These are phyloP conservation scores for Aptenodytes forsteri DNA, from an alignment of 2,113 vertebrate species.

Conservation along the genomic window DNA sequence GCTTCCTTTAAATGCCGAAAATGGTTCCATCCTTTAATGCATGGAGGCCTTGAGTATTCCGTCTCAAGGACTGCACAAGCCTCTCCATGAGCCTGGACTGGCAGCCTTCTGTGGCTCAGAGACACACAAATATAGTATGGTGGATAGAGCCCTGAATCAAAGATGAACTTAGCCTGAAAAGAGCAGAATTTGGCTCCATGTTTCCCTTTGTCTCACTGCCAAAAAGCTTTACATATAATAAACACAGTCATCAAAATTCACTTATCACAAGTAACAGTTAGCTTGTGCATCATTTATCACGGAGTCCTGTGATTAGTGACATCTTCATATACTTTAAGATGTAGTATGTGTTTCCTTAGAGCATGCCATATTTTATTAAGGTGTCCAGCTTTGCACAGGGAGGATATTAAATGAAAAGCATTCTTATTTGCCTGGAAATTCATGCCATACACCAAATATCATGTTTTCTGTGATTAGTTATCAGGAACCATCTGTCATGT, in stretches of 20 bases:
- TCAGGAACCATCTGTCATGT: constrained; percentile 11
- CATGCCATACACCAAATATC: neutral
- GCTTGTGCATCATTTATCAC: neutral
- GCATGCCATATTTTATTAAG: neutral
- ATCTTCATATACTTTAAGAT: neutral
- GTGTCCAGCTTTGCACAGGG: neutral
- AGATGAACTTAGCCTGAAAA: neutral
- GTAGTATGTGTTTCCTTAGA: neutral
- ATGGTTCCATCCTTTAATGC: neutral
- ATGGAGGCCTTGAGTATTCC: neutral
- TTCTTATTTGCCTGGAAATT: constrained; percentile 28
- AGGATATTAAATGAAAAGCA: neutral
- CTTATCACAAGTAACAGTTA: neutral
- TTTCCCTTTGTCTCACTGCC: neutral
- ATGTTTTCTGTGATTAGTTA: constrained; percentile 39
- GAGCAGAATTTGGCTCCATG: neutral
- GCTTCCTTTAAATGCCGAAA: neutral
- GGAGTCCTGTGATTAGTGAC: neutral
- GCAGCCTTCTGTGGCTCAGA: neutral
- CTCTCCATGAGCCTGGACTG: neutral
- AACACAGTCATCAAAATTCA: neutral
- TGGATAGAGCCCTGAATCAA: neutral
- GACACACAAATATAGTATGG: neutral
- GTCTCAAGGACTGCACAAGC: neutral
- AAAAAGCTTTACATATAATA: neutral